phyloP scores from a whole-genome alignment of 1,140 invertebrate species.

The Venturia canescens region DNA sequence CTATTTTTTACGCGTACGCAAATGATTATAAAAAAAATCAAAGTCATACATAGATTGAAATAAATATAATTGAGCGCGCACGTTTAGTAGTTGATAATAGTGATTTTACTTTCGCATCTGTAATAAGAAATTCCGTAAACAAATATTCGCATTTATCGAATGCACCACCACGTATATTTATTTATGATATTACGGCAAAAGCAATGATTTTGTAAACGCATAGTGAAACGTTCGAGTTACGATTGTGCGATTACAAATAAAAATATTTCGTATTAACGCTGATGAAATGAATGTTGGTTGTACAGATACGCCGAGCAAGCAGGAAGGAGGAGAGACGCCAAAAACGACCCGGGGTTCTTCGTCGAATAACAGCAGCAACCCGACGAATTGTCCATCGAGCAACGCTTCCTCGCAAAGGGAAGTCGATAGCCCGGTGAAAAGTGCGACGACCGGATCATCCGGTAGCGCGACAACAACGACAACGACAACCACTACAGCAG shows the following conservation, averaged over 20 bases:
- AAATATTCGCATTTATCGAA: too few relatives aligned
- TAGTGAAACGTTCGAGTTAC: too few relatives aligned
- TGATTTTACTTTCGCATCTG: too few relatives aligned
- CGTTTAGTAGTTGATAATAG: too few relatives aligned
- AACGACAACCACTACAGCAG: conserved; percentile 48
- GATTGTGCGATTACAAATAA: not conserved
- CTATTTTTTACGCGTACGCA: conserved; percentile 12
- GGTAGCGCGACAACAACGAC: conserved; percentile 60
- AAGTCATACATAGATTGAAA: too few relatives aligned
- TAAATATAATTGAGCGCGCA: too few relatives aligned
- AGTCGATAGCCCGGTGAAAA: conserved; percentile 36
- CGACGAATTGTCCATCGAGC: conserved; percentile 45
- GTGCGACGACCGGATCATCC: conserved; percentile 17
- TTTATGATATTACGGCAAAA: too few relatives aligned
- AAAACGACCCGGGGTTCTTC: conserved; percentile 45
- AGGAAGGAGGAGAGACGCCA: conserved; percentile 42
- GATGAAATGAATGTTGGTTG: not conserved
- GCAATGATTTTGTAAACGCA: too few relatives aligned
- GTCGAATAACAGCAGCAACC: conserved; percentile 26
- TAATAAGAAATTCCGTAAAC: not conserved
- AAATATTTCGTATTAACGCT: not conserved
- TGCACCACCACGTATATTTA: too few relatives aligned
- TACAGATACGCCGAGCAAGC: conserved; percentile 63
- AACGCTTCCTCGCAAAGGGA: conserved; percentile 20
- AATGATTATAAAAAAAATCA: too few relatives aligned